Conservation (phyloP, 2,797 vertebrate genomes). For the Neostethus bicornis region DNA sequence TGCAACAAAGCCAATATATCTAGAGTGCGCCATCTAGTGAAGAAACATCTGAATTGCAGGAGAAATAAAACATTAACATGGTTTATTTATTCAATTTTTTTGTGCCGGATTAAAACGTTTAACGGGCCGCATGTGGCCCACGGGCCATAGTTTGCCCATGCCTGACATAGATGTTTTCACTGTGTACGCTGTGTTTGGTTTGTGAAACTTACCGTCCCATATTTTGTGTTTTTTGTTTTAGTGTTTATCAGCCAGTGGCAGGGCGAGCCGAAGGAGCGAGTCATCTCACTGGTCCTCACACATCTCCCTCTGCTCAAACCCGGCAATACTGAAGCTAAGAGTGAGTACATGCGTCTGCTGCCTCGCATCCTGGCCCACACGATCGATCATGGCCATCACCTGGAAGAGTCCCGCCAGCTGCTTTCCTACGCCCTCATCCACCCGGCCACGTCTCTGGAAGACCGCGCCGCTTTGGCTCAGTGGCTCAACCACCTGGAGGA, state of each 20-base stretch:
- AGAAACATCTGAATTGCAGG: no score
- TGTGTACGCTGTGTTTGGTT: neutral
- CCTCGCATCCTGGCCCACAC: conserved; percentile 97
- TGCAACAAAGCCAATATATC: no score
- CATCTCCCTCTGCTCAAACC: conserved; percentile 97
- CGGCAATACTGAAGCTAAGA: conserved; percentile 93
- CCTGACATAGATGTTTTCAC: no score
- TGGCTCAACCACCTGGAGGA: conserved; percentile 99
- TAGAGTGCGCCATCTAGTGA: no score
- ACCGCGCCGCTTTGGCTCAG: conserved; percentile 92
- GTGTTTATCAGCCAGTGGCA: conserved; percentile 98
- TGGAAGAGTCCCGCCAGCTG: conserved; percentile 97
- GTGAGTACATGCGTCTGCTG: conserved; percentile 97
- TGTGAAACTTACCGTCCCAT: neutral
- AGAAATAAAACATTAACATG: no score
- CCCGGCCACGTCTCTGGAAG: conserved; percentile 95
- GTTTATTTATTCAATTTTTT: no score
- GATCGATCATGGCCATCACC: conserved; percentile 94
- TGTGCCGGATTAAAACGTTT: no score
- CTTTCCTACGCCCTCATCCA: conserved; percentile 98
- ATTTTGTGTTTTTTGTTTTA: conserved; percentile 53
- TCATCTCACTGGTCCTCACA: conserved; percentile 92
- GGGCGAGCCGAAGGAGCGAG: conserved; percentile 93
- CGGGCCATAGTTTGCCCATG: no score
- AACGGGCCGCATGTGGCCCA: no score